phyloP scores from a whole-genome alignment of 2,888 invertebrate species.

The Actias luna region DNA sequence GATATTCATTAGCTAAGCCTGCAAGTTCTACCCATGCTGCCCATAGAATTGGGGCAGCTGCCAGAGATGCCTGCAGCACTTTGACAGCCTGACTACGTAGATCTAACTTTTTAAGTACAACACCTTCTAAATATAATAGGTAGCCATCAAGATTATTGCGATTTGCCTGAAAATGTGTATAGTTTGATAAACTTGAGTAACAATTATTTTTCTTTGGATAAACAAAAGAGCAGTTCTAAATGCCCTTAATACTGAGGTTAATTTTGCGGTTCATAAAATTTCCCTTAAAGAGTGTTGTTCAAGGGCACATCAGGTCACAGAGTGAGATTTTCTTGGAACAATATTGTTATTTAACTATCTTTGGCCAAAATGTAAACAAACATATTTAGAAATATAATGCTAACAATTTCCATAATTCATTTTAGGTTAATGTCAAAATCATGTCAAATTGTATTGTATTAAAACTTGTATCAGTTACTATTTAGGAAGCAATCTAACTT shows the following conservation, averaged over 20 bases:
- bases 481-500: slow-evolving; percentile 15
- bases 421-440: neutral
- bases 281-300: too few species aligned
- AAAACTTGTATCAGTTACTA: neutral
- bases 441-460: neutral
- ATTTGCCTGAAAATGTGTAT: slow-evolving; percentile 56
- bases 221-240: neutral
- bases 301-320: too few species aligned
- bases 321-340: too few species aligned
- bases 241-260: neutral
- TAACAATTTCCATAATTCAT: neutral
- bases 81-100: slow-evolving; percentile 89
- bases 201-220: neutral
- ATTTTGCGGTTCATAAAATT: too few species aligned
- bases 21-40: slow-evolving; percentile 97
- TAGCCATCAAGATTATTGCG: slow-evolving; percentile 92
- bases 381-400: too few species aligned
- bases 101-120: slow-evolving; percentile 93
- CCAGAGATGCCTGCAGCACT: slow-evolving; percentile 89
- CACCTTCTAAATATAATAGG: slow-evolving; percentile 93
- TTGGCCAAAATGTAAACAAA: too few species aligned
- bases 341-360: too few species aligned
- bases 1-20: slow-evolving; percentile 90
- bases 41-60: slow-evolving; percentile 93
- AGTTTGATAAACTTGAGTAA: neutral